Conservation (phyloP, 1,140 invertebrate species). For the Atta texana region DNA sequence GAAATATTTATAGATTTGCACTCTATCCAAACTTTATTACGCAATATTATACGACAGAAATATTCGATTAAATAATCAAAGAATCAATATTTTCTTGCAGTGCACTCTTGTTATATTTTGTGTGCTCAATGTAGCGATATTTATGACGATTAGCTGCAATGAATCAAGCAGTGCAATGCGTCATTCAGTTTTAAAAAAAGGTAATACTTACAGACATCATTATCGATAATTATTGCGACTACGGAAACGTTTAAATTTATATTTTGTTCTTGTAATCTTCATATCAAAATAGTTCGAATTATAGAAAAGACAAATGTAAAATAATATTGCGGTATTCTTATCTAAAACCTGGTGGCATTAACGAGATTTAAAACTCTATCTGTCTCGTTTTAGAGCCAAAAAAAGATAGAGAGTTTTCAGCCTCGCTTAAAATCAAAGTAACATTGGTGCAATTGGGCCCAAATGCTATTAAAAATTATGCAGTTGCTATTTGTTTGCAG, state of each 20-base stretch:
- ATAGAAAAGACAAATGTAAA: background rate
- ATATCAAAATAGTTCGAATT: background rate
- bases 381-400: too few species aligned
- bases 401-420: too few species aligned
- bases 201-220: background rate
- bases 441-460: too few species aligned
- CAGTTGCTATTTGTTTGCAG: slow-evolving; percentile 50
- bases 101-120: background rate
- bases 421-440: too few species aligned
- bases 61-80: background rate
- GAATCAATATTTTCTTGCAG: slow-evolving; percentile 26
- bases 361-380: too few species aligned
- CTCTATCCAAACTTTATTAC: background rate
- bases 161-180: background rate
- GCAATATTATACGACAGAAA: background rate
- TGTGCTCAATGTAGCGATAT: slow-evolving; percentile 28
- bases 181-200: slow-evolving; percentile 12
- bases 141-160: slow-evolving; percentile 8
- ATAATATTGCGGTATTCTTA: slow-evolving; percentile 3
- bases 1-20: background rate
- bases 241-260: background rate
- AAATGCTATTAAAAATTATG: background rate
- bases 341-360: too few species aligned
- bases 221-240: background rate
- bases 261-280: background rate